phyloP scores from a whole-genome alignment of 2,113 vertebrate genomes.

The Laticauda colubrina region DNA sequence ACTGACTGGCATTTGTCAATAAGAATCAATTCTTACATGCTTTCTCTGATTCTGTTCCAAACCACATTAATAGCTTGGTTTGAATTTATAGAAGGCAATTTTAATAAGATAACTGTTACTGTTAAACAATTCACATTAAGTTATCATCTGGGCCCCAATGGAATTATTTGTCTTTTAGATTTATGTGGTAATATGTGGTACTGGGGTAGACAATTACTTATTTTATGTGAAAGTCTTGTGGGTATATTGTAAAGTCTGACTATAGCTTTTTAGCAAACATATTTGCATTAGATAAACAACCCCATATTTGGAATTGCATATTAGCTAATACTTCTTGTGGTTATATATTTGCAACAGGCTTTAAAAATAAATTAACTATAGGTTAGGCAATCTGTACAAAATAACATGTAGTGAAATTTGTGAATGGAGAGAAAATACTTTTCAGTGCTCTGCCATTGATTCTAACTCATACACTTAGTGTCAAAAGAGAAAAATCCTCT shows the following conservation, averaged over 20 bases:
- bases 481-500: not conserved
- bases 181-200: slow-evolving; percentile 69
- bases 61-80: slow-evolving; percentile 54
- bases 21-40: slow-evolving; percentile 52
- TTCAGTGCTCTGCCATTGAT: not conserved
- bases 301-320: slow-evolving; percentile 31
- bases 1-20: slow-evolving; percentile 29
- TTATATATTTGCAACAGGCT: slow-evolving; percentile 29
- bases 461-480: not conserved
- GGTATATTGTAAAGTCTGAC: slow-evolving; percentile 62
- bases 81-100: slow-evolving; percentile 65
- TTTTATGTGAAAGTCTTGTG: slow-evolving; percentile 65
- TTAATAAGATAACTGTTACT: slow-evolving; percentile 73
- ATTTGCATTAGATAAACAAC: slow-evolving; percentile 61
- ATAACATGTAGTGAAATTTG: not conserved
- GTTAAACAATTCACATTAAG: slow-evolving; percentile 69
- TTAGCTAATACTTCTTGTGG: not conserved
- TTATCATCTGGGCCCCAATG: slow-evolving; percentile 63
- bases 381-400: slow-evolving; percentile 5
- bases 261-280: slow-evolving; percentile 63
- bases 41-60: slow-evolving; percentile 54
- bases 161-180: slow-evolving; percentile 71
- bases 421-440: not conserved
- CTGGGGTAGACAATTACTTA: slow-evolving; percentile 68
- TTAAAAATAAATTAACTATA: slow-evolving; percentile 1